phyloP scores from a whole-genome alignment of 2,113 vertebrate genomes.

The Meleagris gallopavo region DNA sequence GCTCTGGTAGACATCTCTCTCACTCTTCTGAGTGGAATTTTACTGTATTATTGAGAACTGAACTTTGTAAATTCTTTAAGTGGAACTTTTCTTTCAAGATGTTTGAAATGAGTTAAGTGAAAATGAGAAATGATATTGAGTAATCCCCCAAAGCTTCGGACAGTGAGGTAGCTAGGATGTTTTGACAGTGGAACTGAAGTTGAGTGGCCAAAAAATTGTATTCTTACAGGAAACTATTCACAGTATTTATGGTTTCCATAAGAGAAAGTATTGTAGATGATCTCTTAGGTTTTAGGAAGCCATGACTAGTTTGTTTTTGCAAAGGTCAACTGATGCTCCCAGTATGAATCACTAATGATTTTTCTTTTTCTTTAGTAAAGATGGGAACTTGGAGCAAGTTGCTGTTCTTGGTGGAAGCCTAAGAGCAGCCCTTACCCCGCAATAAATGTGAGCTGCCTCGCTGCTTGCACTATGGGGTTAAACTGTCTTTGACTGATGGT shows the following conservation, averaged over 20 bases:
- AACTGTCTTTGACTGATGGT: neutral
- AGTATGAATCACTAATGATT: neutral
- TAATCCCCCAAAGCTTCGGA: neutral
- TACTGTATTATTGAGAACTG: neutral
- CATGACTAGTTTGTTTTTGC: conserved; percentile 2
- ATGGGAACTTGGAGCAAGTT: neutral
- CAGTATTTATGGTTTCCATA: conserved; percentile 12
- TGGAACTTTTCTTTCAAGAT: neutral
- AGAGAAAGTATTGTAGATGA: conserved; percentile 14
- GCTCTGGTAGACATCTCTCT: neutral
- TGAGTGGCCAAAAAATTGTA: conserved; percentile 9
- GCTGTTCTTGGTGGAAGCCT: neutral
- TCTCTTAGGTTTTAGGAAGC: conserved; percentile 15
- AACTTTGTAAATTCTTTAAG: neutral
- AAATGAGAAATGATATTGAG: neutral
- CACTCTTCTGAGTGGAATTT: neutral
- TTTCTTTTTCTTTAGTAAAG: neutral
- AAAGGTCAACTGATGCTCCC: neutral
- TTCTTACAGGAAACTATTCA: conserved; percentile 41
- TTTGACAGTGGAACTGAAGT: neutral
- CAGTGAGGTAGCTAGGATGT: neutral
- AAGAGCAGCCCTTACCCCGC: fast-evolving
- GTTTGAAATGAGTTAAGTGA: neutral
- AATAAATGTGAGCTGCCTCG: neutral
- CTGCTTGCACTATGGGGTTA: neutral